These are phyloP conservation scores for Phaonia tiefii DNA, from an alignment of 2,888 invertebrate genomes.

Conservation along the genomic window DNA sequence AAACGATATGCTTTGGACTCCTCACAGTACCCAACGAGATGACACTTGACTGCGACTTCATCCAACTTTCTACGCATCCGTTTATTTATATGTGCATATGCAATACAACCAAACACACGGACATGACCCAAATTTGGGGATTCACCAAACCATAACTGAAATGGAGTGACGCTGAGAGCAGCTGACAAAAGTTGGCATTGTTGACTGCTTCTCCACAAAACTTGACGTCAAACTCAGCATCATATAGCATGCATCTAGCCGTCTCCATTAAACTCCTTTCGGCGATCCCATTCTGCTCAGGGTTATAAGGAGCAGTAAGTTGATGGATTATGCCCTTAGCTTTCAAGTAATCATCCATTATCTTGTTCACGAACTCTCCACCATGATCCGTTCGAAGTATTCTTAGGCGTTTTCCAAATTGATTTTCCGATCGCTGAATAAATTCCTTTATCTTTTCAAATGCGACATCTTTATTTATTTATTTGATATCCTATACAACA, in stretches of 20 bases:
- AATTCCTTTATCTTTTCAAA: conserved; percentile 33
- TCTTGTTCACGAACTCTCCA: not conserved
- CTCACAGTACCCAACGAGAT: conserved; percentile 22
- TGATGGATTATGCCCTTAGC: conserved; percentile 15
- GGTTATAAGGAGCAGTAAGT: conserved; percentile 32
- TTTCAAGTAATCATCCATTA: not conserved
- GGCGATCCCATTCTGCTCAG: conserved; percentile 42
- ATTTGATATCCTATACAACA: too few species aligned
- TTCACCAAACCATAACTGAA: conserved; percentile 24
- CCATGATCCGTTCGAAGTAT: too few species aligned
- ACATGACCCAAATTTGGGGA: conserved; percentile 21
- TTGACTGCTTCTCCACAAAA: conserved; percentile 46
- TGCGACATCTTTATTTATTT: conserved; percentile 14
- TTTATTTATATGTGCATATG: conserved; percentile 32
- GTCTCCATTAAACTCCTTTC: conserved; percentile 41
- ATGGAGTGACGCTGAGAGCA: conserved; percentile 8
- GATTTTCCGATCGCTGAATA: conserved; percentile 14
- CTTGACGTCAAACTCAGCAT: conserved; percentile 27
- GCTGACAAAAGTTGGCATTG: conserved; percentile 23
- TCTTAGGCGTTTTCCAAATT: too few species aligned
- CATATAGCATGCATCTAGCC: conserved; percentile 24
- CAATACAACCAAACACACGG: conserved; percentile 26
- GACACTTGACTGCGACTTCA: conserved; percentile 30
- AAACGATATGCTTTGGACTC: conserved; percentile 43
- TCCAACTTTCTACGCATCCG: conserved; percentile 36